Evolutionary conservation across 1,140 invertebrate species (phyloP), one percentile per base, ranked within the genome.

Genomic region (Penaeus japonicus): DNA sequence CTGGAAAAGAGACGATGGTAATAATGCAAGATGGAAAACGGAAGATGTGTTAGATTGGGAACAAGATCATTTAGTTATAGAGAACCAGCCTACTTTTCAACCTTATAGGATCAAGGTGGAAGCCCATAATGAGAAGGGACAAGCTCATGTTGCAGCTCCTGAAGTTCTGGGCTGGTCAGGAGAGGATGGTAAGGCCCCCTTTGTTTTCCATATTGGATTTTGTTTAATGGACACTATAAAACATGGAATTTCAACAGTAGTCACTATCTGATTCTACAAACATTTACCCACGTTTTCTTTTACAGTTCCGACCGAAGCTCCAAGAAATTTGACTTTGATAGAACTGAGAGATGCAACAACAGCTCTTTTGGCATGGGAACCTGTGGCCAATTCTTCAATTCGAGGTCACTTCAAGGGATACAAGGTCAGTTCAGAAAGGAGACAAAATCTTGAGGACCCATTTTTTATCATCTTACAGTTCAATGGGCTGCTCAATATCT

Each of bases 331-430:
- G 91, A 96, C 96, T 0, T 92, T 98, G 59, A 92, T 95, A 0
- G 93, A 96, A 91, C 94, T 97, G 22, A 95, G 94, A 32, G 95
- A 95, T 22, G 95, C 95, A 22, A 97, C 95, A 65, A 95, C 94
- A 7, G 97, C 97, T 0, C 91, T 96, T 24, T 93, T 98, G n/a
- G 95, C 95, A 80, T 98, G 97, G 97, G 95, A 95, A 80, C 94
- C 96, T 0, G 97, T 98, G 0, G 92, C 95, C 1, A 92, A 94
- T 0, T 95, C 96, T 75, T 95, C 96, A 0, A 95, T 92, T 0
- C 93, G 95, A 32, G 98, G 98, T n/a, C 96, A 98, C 92, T 97
- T 99, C 92, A 96, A 96, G 91, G 98, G 98, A 18, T 99, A 99
- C 92, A 98, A 98, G 93, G 93, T 94, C 5, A 57, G 83, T 70